Conservation (phyloP, 2,888 invertebrate species). For the Drosophila parthenogenetica region DNA sequence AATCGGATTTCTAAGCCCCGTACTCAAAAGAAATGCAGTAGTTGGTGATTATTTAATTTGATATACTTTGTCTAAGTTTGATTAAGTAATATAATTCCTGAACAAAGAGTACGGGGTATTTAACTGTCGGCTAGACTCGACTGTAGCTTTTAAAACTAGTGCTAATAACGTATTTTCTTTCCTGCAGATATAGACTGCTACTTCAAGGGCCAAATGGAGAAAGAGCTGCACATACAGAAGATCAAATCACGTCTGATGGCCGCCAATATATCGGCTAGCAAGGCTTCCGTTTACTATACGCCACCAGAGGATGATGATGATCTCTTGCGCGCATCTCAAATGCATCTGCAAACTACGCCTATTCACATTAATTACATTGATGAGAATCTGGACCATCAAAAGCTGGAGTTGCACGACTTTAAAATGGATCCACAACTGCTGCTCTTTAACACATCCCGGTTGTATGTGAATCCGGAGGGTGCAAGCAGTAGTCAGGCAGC, state of each 20-base stretch:
- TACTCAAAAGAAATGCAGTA: too few relatives aligned
- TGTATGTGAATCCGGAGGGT: conserved; percentile 69
- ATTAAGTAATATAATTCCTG: too few relatives aligned
- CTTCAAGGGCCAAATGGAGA: conserved; percentile 83
- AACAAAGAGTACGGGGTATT: background rate
- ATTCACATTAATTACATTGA: conserved; percentile 86
- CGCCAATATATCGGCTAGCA: conserved; percentile 86
- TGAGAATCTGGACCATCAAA: conserved; percentile 81
- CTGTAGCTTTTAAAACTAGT: too few relatives aligned
- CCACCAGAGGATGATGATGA: conserved; percentile 86
- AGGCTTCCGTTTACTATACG: conserved; percentile 92
- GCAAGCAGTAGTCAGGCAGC: conserved; percentile 70
- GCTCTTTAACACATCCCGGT: conserved; percentile 61
- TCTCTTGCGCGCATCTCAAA: conserved; percentile 64
- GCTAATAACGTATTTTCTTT: background rate
- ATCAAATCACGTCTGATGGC: conserved; percentile 79
- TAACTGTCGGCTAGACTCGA: background rate
- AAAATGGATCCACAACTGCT: conserved; percentile 72
- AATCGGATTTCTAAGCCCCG: background rate
- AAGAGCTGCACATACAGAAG: conserved; percentile 77
- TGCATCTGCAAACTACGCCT: conserved; percentile 84
- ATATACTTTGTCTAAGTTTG: too few relatives aligned
- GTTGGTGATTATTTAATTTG: too few relatives aligned
- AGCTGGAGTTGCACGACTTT: conserved; percentile 71
- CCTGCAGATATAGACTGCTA: conserved; percentile 84